Evolutionary conservation across 2,888 invertebrate genomes (phyloP).

Genomic region (Sarcophaga rosellei): DNA sequence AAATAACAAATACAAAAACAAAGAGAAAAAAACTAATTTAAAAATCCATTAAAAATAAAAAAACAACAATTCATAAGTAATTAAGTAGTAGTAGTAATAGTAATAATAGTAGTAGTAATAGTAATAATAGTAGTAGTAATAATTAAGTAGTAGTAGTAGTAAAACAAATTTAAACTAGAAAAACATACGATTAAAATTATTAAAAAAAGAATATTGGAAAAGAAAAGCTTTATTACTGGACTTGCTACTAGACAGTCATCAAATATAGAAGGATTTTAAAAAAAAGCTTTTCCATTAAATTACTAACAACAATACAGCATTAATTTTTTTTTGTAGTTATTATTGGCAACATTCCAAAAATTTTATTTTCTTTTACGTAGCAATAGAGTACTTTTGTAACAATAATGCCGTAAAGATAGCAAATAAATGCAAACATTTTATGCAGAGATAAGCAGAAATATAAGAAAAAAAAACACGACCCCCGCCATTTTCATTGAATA

Average conservation of each 20-base stretch:
- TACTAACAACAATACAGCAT: conserved; percentile 37
- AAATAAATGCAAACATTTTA: neutral
- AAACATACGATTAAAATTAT: neutral
- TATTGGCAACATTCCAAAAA: neutral
- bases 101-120: too few species aligned
- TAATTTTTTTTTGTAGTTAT: neutral
- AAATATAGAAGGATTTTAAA: neutral
- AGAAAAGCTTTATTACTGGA: neutral
- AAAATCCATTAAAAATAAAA: too few species aligned
- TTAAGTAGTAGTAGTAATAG: too few species aligned
- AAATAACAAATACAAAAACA: neutral
- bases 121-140: too few species aligned
- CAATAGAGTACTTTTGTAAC: neutral
- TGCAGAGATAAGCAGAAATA: too few species aligned
- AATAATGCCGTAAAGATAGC: neutral
- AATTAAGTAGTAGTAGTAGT: neutral
- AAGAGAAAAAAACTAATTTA: too few species aligned
- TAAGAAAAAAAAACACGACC: too few species aligned
- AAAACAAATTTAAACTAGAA: neutral
- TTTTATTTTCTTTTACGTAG: neutral
- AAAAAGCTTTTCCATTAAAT: conserved; percentile 22
- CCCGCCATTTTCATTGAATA: too few species aligned
- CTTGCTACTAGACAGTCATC: neutral
- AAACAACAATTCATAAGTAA: too few species aligned
- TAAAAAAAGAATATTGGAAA: neutral